Conservation (phyloP, 2,797 vertebrate genomes). For the Siniperca scherzeri region DNA sequence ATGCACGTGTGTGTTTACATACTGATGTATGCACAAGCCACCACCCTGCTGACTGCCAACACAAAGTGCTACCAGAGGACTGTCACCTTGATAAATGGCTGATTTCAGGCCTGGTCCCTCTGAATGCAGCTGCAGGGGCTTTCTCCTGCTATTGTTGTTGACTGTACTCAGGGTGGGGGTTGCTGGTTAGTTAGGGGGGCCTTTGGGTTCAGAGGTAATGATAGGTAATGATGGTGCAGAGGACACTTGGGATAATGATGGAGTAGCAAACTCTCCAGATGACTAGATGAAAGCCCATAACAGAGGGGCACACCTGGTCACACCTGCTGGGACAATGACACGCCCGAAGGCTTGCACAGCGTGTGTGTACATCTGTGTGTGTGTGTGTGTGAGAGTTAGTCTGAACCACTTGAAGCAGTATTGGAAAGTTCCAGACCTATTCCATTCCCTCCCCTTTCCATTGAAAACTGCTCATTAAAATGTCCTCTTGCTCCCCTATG, state of each 20-base stretch:
- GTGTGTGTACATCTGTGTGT: conserved; percentile 54
- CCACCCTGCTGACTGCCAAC: conserved; percentile 59
- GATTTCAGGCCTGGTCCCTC: conserved; percentile 50
- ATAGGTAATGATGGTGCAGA: conserved; percentile 83
- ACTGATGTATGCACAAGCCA: conserved; percentile 36
- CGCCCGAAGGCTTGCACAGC: conserved; percentile 73
- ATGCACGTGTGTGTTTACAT: conserved; percentile 54
- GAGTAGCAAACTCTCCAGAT: conserved; percentile 80
- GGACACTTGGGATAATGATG: conserved; percentile 83
- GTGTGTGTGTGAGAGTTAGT: conserved; percentile 47
- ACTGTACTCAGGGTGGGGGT: conserved; percentile 45
- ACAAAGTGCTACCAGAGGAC: conserved; percentile 60
- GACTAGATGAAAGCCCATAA: conserved; percentile 81
- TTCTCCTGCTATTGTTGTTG: conserved; percentile 76
- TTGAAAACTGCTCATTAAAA: conserved; percentile 85
- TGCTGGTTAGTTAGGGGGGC: conserved; percentile 45
- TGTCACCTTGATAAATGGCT: conserved; percentile 72
- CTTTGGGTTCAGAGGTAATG: conserved; percentile 78
- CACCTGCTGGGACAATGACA: conserved; percentile 86
- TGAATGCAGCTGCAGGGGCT: conserved; percentile 68
- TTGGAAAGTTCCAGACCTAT: conserved; percentile 81
- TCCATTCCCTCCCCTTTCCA: conserved; percentile 78
- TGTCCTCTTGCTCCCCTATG: conserved; percentile 80
- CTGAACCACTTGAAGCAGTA: conserved; percentile 67
- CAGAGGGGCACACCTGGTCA: conserved; percentile 84